Percentiles rank a stretch among this genome's conserved stretches.
Conservation (phyloP, 2,113 vertebrate species). For the Tursiops truncatus region DNA sequence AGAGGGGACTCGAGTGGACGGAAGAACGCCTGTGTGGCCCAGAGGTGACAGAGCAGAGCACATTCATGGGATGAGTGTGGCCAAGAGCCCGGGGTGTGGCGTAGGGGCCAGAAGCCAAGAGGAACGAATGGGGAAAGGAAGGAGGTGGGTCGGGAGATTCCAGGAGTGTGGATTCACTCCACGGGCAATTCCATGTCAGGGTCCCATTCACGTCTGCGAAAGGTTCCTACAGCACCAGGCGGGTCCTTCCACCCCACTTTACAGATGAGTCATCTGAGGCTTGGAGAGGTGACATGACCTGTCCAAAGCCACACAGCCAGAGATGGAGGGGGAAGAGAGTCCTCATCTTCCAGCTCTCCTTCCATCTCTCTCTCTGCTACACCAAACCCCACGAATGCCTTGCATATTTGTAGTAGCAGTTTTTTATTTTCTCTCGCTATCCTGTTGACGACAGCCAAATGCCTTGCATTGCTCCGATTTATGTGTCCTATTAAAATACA, state of each 20-base stretch:
- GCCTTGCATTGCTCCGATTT: neutral
- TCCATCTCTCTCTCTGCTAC: fast-evolving
- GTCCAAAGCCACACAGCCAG: neutral
- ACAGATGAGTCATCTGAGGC: neutral
- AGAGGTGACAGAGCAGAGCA: neutral
- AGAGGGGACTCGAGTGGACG: fast-evolving
- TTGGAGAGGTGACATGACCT: neutral
- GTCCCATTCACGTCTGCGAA: neutral
- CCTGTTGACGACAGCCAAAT: neutral
- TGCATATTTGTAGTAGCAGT: fast-evolving
- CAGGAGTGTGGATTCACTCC: neutral
- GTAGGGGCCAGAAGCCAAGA: neutral
- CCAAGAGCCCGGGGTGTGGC: fast-evolving
- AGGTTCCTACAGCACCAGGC: neutral
- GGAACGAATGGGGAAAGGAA: fast-evolving
- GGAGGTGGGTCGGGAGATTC: fast-evolving
- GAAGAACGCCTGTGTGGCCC: neutral
- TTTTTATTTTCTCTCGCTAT: neutral
- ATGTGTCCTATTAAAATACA: neutral
- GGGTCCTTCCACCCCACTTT: neutral
- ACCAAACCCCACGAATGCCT: fast-evolving
- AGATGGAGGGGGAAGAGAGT: neutral
- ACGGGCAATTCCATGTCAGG: fast-evolving
- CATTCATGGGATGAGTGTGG: neutral
- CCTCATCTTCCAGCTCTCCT: fast-evolving